Percentiles rank a stretch among this genome's conserved stretches.
Evolutionary conservation across 2,888 invertebrate genomes (phyloP).

Genomic region (Amiota minor): DNA sequence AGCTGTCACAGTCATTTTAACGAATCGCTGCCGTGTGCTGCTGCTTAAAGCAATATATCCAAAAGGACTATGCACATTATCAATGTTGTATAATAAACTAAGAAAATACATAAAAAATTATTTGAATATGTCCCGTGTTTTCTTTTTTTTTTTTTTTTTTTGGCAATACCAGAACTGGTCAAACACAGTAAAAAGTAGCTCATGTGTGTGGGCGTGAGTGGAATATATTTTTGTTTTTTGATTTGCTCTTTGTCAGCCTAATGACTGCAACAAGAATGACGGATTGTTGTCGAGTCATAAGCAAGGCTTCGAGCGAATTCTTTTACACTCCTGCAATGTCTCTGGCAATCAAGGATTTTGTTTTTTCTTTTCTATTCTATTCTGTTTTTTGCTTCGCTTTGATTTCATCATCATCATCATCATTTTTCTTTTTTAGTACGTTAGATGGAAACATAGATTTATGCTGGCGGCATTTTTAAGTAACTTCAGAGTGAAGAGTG

Average conservation of each 20-base stretch:
- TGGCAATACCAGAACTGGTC: too few relatives aligned
- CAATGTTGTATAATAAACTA: slow-evolving; percentile 46
- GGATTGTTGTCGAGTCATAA: background rate
- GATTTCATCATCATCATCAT: slow-evolving; percentile 24
- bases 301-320: too few relatives aligned
- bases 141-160: too few relatives aligned
- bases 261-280: slow-evolving; percentile 17
- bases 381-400: slow-evolving; percentile 35
- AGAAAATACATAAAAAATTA: slow-evolving; percentile 43
- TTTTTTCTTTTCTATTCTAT: too few relatives aligned
- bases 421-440: background rate
- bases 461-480: slow-evolving; percentile 66
- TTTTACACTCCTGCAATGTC: background rate
- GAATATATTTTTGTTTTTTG: too few relatives aligned
- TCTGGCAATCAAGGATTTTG: slow-evolving; percentile 50
- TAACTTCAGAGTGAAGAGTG: slow-evolving; percentile 48
- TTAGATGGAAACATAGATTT: slow-evolving; percentile 56
- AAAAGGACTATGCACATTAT: slow-evolving; percentile 31
- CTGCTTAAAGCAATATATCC: slow-evolving; percentile 18
- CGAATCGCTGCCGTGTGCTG: slow-evolving; percentile 52
- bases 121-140: background rate
- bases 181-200: too few relatives aligned
- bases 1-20: slow-evolving; percentile 68
- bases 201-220: too few relatives aligned
- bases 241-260: slow-evolving; percentile 6